A percentile compares a stretch with the other conserved stretches of the same genome.
phyloP scores from a whole-genome alignment of 2,113 vertebrate genomes.

The Petaurus breviceps region DNA sequence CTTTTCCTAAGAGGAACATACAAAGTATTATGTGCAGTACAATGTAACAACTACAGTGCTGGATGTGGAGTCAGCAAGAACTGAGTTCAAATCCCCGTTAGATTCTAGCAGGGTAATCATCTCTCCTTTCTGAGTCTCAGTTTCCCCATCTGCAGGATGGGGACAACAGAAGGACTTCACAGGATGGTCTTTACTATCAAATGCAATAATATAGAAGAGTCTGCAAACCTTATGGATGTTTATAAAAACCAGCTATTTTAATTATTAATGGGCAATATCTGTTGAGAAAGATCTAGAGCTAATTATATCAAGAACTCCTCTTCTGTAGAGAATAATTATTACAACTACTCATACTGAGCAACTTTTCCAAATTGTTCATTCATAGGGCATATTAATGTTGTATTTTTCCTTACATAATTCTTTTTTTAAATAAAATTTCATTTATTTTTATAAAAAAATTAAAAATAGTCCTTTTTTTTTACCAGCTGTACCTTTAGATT shows the following conservation, averaged over 20 bases:
- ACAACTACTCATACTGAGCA: neutral
- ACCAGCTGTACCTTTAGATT: slow-evolving; percentile 26
- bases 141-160: neutral
- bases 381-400: neutral
- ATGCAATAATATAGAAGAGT: neutral
- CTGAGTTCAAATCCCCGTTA: neutral
- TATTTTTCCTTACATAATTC: slow-evolving; percentile 36
- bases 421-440: neutral
- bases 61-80: neutral
- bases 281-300: neutral
- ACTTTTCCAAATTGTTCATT: neutral
- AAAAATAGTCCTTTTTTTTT: slow-evolving; percentile 27
- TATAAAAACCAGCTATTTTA: neutral
- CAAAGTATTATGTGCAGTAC: neutral
- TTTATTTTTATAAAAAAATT: too few species aligned
- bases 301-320: neutral
- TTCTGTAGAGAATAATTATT: neutral
- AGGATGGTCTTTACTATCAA: neutral
- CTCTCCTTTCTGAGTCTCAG: neutral
- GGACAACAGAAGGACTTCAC: neutral
- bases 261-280: neutral
- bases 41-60: neutral
- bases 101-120: neutral
- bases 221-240: neutral
- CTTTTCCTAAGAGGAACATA: neutral